Conservation (phyloP, 2,797 vertebrate genomes). For the Hippopotamyrus pictus region DNA sequence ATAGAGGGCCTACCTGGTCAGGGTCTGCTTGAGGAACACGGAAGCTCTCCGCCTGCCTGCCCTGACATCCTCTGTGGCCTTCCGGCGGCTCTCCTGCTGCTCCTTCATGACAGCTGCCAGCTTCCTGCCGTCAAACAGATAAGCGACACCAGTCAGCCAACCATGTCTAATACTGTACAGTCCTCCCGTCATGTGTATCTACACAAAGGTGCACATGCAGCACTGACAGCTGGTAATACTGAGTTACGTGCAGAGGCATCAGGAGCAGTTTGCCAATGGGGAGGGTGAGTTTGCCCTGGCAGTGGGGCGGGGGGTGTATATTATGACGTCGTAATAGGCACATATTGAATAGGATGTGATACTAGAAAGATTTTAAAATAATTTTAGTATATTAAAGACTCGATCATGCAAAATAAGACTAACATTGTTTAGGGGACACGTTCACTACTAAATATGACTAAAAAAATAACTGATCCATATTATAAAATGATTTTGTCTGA, state of each 20-base stretch:
- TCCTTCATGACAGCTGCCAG: conserved; percentile 45
- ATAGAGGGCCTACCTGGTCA: conserved; percentile 61
- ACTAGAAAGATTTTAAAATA: not conserved
- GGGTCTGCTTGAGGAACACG: conserved; percentile 69
- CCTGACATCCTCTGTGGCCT: conserved; percentile 52
- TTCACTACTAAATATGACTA: not conserved
- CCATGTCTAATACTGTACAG: not conserved
- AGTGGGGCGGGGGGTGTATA: not conserved
- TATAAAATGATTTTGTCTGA: not conserved
- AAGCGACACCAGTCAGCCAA: not conserved
- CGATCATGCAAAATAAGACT: not conserved
- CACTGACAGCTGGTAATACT: not conserved
- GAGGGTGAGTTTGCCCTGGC: not conserved
- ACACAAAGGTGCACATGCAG: not conserved
- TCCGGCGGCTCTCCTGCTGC: conserved; percentile 48
- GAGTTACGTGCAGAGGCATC: not conserved
- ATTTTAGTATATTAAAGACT: not conserved
- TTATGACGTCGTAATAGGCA: not conserved
- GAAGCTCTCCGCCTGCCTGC: conserved; percentile 57
- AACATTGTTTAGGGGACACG: not conserved
- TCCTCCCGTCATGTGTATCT: not conserved
- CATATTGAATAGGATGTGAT: not conserved
- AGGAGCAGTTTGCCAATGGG: not conserved
- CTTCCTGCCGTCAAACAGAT: conserved; percentile 51
- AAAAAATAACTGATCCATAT: not conserved